A percentile compares a stretch with the other conserved stretches of the same genome.
These are phyloP conservation scores for Calliphora vomitoria DNA, from an alignment of 2,888 invertebrate genomes.

Conservation along the genomic window DNA sequence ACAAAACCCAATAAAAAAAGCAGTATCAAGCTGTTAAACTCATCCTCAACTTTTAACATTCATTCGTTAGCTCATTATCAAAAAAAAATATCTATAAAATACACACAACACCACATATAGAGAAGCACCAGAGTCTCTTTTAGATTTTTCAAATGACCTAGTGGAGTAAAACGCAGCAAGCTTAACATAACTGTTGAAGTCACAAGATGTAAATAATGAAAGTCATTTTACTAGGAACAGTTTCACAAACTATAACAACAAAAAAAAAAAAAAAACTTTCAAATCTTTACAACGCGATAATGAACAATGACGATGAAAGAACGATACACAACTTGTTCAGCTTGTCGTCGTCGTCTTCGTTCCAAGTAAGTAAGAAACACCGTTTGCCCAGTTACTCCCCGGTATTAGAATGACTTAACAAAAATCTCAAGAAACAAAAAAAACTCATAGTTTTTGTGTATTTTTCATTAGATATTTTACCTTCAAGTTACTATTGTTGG, in stretches of 20 bases:
- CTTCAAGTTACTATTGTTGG: slow-evolving; percentile 36
- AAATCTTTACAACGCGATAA: slow-evolving; percentile 46
- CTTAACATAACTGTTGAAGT: slow-evolving; percentile 50
- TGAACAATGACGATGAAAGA: slow-evolving; percentile 27
- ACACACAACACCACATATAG: neutral
- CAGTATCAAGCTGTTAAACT: slow-evolving; percentile 47
- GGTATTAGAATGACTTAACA: slow-evolving; percentile 50
- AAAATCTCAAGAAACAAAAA: neutral
- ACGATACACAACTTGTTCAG: slow-evolving; percentile 32
- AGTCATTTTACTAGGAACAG: slow-evolving; percentile 51
- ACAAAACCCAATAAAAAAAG: slow-evolving; percentile 9
- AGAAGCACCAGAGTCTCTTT: neutral
- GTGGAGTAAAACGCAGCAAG: slow-evolving; percentile 12
- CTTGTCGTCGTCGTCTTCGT: neutral
- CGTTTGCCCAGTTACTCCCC: slow-evolving; percentile 27
- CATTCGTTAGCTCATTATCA: neutral
- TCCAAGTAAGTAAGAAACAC: slow-evolving; percentile 23
- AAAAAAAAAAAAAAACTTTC: slow-evolving; percentile 16
- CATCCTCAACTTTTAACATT: slow-evolving; percentile 9
- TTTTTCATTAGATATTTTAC: slow-evolving; percentile 49
- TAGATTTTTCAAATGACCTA: slow-evolving; percentile 35
- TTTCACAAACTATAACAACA: slow-evolving; percentile 29
- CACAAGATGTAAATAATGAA: slow-evolving; percentile 49
- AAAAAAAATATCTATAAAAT: neutral
- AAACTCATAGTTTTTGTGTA: neutral